phyloP scores from a whole-genome alignment of 2,888 invertebrate genomes.

The Drymonia ruficornis region DNA sequence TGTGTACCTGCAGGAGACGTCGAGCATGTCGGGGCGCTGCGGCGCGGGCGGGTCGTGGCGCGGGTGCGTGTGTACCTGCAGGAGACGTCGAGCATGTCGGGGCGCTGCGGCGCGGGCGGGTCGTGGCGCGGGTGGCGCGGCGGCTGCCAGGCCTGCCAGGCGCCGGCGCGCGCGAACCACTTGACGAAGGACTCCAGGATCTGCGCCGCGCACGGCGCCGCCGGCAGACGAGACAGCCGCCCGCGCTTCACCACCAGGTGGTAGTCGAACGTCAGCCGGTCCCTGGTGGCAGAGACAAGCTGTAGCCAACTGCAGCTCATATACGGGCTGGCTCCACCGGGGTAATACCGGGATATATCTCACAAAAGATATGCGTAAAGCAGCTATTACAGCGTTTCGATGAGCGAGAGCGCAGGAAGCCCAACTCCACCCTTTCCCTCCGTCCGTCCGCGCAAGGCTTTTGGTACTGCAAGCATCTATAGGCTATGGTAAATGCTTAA shows the following conservation, averaged over 20 bases:
- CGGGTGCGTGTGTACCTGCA: too few relatives aligned
- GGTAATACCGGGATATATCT: too few relatives aligned
- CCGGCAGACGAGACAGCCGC: conserved; percentile 69
- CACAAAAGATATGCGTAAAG: too few relatives aligned
- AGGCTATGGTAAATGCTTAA: too few relatives aligned
- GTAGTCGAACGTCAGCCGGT: conserved; percentile 79
- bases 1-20: conserved; percentile 73
- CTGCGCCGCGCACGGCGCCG: conserved; percentile 71
- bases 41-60: too few relatives aligned
- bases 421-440: too few relatives aligned
- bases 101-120: conserved; percentile 60
- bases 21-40: conserved; percentile 64
- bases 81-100: conserved; percentile 70
- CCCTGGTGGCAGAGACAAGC: conserved; percentile 58
- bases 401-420: too few relatives aligned
- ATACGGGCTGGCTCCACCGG: too few relatives aligned
- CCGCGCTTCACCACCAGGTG: conserved; percentile 79
- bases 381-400: too few relatives aligned
- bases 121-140: conserved; percentile 60
- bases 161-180: conserved; percentile 79
- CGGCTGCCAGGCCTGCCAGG: conserved; percentile 77
- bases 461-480: too few relatives aligned
- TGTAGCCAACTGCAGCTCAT: too few relatives aligned
- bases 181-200: conserved; percentile 79
- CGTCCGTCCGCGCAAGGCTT: too few relatives aligned